Evolutionary conservation across 2,113 vertebrate genomes (phyloP), one percentile per base, ranked within the genome.

Genomic region (Hippocampus comes): DNA sequence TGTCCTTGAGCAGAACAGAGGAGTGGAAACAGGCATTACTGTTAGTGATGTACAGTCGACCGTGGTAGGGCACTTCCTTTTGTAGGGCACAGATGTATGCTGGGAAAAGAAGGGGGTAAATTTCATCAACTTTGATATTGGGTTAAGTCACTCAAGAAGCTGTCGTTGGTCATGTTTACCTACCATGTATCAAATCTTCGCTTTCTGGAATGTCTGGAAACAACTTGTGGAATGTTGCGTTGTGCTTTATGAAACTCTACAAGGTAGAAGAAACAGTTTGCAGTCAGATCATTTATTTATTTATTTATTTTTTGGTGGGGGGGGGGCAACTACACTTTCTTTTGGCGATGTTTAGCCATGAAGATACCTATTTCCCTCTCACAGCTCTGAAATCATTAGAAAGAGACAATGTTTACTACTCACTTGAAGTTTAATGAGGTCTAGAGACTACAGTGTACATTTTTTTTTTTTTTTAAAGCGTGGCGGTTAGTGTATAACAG

Each of bases 31-130:
- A 95, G 81, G 94, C 14, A 4, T 93, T 78, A 51, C n/a, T 80
- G 11, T 91, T 89, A 3, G 92, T 93, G 78, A 96, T 59, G 34
- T 94, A 96, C 21, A 96, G 91, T 43, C 92, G 91, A 60, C 95
- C 94, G 0, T 94, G 94, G 78, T 94, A 96, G 63, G 93, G 93
- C 70, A 95, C 91, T 70, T 96, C 95, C 72, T 88, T 92, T 78
- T 95, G 95, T 88, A 95, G 92, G 63, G 95, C 93, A 11, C 95
- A 96, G 30, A 95, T 86, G 86, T 94, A 95, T 34, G 93, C 94
- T 93, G 75, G 51, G 46, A 67, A 17, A 72, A 18, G 20, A 72
- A 21, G 25, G 0, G 25, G 23, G 55, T 18, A 27, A 6, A n/a
- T 0, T 69, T 42, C 60, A 38, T 60, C 6, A 72, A 49, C n/a